A percentile compares a stretch with the other conserved stretches of the same genome.
These are phyloP conservation scores for Ornithorhynchus anatinus DNA, from an alignment of 2,113 vertebrate genomes.

Conservation along the genomic window DNA sequence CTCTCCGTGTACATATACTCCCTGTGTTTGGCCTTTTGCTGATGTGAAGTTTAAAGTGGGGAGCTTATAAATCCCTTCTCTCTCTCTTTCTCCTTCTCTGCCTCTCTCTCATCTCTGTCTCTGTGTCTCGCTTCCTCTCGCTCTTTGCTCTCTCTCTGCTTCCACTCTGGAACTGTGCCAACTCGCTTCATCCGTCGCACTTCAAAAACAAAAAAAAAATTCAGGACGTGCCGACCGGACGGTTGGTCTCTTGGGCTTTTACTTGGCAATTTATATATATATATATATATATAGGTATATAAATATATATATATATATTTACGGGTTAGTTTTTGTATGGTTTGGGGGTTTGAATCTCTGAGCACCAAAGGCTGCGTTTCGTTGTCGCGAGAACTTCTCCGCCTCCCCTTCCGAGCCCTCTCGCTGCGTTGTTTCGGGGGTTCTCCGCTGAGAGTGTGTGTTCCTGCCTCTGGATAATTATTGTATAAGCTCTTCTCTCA, in stretches of 20 bases:
- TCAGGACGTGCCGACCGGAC: constrained; percentile 15
- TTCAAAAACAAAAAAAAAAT: constrained; percentile 46
- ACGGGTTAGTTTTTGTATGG: constrained; percentile 60
- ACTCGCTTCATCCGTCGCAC: constrained; percentile 18
- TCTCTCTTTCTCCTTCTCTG: too few species aligned
- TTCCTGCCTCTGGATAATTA: constrained; percentile 19
- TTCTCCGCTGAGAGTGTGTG: constrained; percentile 26
- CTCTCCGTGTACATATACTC: constrained; percentile 65
- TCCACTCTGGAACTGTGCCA: background rate
- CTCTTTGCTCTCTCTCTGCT: constrained; percentile 28
- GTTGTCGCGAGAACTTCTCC: constrained; percentile 47
- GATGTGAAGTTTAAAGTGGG: constrained; percentile 15
- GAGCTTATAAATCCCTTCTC: constrained; percentile 54
- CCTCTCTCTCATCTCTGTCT: constrained; percentile 5
- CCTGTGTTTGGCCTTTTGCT: constrained; percentile 51
- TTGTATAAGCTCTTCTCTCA: constrained; percentile 39
- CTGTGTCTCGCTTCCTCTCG: background rate
- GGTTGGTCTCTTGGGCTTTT: constrained; percentile 45
- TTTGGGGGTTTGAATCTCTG: constrained; percentile 59
- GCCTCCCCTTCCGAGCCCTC: constrained; percentile 21
- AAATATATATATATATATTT: constrained; percentile 55
- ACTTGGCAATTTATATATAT: constrained; percentile 51
- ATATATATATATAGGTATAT: too few species aligned
- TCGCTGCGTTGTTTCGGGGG: constrained; percentile 32
- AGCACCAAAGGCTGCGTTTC: constrained; percentile 51